Conservation (phyloP, 2,888 invertebrate species). For the Drosophila nigricruria region DNA sequence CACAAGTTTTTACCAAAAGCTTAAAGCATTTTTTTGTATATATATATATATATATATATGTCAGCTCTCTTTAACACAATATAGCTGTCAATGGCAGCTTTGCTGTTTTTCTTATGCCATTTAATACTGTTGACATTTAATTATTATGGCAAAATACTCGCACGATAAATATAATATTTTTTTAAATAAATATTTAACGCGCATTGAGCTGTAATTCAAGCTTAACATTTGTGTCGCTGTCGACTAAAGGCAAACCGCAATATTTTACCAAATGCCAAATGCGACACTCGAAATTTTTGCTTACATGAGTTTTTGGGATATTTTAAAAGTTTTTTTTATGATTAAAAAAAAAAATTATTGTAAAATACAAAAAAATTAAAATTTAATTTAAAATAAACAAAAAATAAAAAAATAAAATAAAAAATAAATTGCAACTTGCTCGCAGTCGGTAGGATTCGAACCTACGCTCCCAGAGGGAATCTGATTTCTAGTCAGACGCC, state of each 20-base stretch:
- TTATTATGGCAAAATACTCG: conserved; percentile 50
- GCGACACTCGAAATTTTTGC: conserved; percentile 6
- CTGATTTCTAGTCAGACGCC: conserved; percentile 84
- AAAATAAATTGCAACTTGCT: background rate
- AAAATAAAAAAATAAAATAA: background rate
- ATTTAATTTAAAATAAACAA: background rate
- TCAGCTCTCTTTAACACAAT: background rate
- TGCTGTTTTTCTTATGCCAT: conserved; percentile 34
- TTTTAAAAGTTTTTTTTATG: conserved; percentile 10
- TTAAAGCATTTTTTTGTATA: background rate
- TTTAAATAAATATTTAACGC: conserved; percentile 61
- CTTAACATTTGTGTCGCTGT: conserved; percentile 45
- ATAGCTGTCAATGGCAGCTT: conserved; percentile 23
- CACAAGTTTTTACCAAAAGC: background rate
- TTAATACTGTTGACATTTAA: conserved; percentile 73
- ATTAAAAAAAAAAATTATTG: background rate
- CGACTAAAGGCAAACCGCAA: conserved; percentile 56
- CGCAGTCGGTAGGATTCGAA: conserved; percentile 95
- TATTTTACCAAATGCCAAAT: conserved; percentile 62
- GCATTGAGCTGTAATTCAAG: conserved; percentile 61
- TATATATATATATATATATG: background rate
- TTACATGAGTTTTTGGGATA: background rate
- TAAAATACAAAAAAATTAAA: background rate
- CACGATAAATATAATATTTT: conserved; percentile 41
- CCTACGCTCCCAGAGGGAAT: conserved; percentile 95